Percentiles rank a stretch among this genome's conserved stretches.
Evolutionary conservation across 92 coral and sea anemone species (phyloP).

Genomic region (Phymanthus crucifer): DNA sequence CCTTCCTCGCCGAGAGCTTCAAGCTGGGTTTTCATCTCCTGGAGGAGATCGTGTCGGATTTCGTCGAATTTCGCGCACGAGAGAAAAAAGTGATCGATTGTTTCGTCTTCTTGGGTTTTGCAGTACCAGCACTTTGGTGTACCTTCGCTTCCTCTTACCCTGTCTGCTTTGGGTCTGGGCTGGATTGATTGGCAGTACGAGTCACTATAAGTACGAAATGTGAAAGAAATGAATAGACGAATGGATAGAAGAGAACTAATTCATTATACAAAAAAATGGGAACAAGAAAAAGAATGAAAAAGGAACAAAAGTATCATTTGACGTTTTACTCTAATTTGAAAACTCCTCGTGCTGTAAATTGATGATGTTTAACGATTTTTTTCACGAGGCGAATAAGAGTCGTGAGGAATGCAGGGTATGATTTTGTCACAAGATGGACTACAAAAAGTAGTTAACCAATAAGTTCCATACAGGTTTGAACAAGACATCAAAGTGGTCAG

Average conservation of each 20-base stretch:
- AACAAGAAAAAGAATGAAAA: too few relatives aligned
- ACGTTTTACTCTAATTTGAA: too few relatives aligned
- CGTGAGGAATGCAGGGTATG: too few relatives aligned
- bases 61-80: constrained; percentile 79
- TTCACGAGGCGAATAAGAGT: not conserved
- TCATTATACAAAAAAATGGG: not conserved
- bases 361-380: not conserved
- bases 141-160: constrained; percentile 72
- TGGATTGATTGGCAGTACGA: constrained; percentile 19
- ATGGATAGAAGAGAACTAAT: not conserved
- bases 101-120: constrained; percentile 73
- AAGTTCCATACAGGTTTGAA: too few relatives aligned
- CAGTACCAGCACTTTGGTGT: constrained; percentile 85
- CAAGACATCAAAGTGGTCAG: not conserved
- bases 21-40: constrained; percentile 63
- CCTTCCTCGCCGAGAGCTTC: constrained; percentile 81
- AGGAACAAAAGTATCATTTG: too few relatives aligned
- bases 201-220: constrained; percentile 16
- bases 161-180: constrained; percentile 35
- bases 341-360: too few relatives aligned
- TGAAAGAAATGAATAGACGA: not conserved
- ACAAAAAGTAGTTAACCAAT: too few relatives aligned
- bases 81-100: constrained; percentile 76
- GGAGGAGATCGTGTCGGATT: constrained; percentile 59
- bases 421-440: too few relatives aligned